Base-by-base conservation (phyloP, 2,888 invertebrate species). In the Cheilosia vulpina region DNA sequence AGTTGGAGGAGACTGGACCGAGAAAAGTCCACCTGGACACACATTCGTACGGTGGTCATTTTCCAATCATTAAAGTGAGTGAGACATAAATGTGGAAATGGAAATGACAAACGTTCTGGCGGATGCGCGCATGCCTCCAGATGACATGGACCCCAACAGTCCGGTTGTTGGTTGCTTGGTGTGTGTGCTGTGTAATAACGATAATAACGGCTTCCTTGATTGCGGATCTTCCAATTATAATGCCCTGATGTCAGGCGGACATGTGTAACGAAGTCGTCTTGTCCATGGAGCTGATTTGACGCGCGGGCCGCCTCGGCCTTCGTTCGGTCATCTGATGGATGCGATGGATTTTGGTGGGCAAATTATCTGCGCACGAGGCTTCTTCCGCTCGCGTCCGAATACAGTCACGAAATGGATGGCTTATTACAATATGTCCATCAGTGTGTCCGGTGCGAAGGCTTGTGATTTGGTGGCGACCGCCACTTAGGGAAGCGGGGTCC, bases 1-100 rank as follows among this genome's bases (percentile, higher is more conserved):
- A 73, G 57, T 7, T 45, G 38, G 9, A 7, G 13, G 3, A 4
- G 47, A 47, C 21, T 27, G 21, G 19, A 47, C 45, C 75, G 47
- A 76, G 58, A 75, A 69, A 60, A 69, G 53, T 62, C 75, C 80
- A 84, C 84, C 80, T 84, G 62, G 34, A 45, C 15, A 75, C 65
- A n/a, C 11, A 27, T 65, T 53, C 62, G 50, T 63, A 63, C 34
- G 78, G 72, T 57, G 79, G 65, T 80, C 84, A 84, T 84, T 84
- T 84, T 80, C 84, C 84, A 75, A 80, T 80, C 80, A 80, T 84
- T 84, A 84, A 65, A 34, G 38, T n/a, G 80, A 84, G 84, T 84
- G 71, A 84, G 84, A 84, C 84, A 76, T 80, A 80, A 84, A 71
- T 60, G 65, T 80, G 69, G 80, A 80, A 84, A 84, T 76, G 75